phyloP scores from a whole-genome alignment of 2,797 vertebrate genomes.

The Sciurus vulgaris region DNA sequence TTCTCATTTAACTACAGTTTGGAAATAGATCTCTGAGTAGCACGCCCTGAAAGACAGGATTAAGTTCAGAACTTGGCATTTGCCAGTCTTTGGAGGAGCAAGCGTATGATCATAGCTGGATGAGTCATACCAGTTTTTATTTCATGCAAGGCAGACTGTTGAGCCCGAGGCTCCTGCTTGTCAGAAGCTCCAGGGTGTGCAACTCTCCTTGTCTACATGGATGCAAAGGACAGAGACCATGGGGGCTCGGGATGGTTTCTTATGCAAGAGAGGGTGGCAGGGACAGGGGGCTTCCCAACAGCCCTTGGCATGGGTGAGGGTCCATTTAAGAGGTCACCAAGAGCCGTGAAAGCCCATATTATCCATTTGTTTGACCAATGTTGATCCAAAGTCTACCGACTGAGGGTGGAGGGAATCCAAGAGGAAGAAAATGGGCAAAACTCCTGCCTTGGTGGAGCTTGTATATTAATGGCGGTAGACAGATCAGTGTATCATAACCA shows the following conservation, averaged over 20 bases:
- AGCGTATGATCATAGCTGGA: slow-evolving; percentile 48
- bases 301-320: background rate
- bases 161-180: slow-evolving; percentile 30
- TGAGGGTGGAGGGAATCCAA: background rate
- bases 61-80: slow-evolving; percentile 73
- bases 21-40: slow-evolving; percentile 62
- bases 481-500: accelerated
- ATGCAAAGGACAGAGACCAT: background rate
- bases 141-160: slow-evolving; percentile 25
- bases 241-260: background rate
- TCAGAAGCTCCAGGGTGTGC: background rate
- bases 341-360: background rate
- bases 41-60: slow-evolving; percentile 66
- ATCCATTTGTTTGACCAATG: background rate
- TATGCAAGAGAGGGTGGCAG: background rate
- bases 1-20: slow-evolving; percentile 22
- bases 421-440: background rate
- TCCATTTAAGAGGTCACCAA: background rate
- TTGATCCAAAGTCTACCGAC: background rate
- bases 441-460: background rate
- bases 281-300: background rate
- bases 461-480: background rate
- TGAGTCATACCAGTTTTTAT: slow-evolving; percentile 68
- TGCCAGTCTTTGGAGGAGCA: slow-evolving; percentile 56
- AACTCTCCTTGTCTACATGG: background rate